Base-by-base conservation (phyloP, 2,797 vertebrate species). In the Phoeniculus purpureus region DNA sequence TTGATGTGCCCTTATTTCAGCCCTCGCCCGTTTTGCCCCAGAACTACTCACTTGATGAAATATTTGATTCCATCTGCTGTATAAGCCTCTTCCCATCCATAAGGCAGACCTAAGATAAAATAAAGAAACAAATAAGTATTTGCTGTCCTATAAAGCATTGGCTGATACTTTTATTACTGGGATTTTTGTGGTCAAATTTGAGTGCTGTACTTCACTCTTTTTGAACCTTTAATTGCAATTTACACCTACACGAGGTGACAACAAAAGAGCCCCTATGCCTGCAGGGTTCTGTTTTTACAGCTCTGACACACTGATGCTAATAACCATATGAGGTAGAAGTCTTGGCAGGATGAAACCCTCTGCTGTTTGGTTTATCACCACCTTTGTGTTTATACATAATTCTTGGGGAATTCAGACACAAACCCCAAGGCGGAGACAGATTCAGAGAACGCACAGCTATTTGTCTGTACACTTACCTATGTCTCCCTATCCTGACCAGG, bases 51-150 rank as follows among this genome's bases (percentile, higher is more conserved):
- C 98, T 99, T 99, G 98, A 99, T 98, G 95, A 98, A 99, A 96
- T 99, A 99, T 90, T 98, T 98, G 85, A 98, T 98, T 91, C 98
- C 98, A 68, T 98, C 98, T 95, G 98, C 97, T 87, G 99, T 99
- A 94, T 98, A 98, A 78, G 98, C 98, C 96, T 99, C 98, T 94
- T 99, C 98, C 98, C 98, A 99, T 90, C 98, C 98, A 8, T 98
- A 98, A 66, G 98, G 99, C 92, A 98, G 98, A 97, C 97, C 98
- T 99, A 90, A 29, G 79, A 89, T 58, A 78, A 96, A 94, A 94
- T 31, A 91, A 89, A 71, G 12, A 84, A 56, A 48, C 59, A 40
- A 62, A 62, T 19, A 75, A 72, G 31, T n/a, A 45, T 48, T 61
- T 67, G n/a, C 37, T 68, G 27, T 48, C 61, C 56, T 65, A 50